These are phyloP conservation scores for Campaea margaritaria DNA, from an alignment of 2,888 invertebrate genomes.

Conservation along the genomic window DNA sequence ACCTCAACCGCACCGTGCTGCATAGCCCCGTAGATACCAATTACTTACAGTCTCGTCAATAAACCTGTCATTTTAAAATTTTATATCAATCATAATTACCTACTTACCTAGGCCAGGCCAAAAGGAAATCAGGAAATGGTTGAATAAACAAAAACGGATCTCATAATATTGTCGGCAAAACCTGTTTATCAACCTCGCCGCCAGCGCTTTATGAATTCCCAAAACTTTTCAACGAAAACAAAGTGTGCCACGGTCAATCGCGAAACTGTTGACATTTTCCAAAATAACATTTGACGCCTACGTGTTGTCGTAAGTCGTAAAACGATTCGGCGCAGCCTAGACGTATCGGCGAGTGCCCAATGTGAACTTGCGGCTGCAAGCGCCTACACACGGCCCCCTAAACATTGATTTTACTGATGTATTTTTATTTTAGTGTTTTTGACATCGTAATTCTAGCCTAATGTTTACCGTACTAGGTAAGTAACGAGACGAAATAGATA, in stretches of 20 bases:
- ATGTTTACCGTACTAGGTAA: no score
- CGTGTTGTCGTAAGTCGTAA: slow-evolving; percentile 13
- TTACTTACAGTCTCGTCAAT: no score
- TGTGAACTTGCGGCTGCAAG: neutral
- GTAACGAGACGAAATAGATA: no score
- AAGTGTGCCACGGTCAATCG: slow-evolving; percentile 52
- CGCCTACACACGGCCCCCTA: no score
- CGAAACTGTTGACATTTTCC: slow-evolving; percentile 46
- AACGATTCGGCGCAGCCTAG: neutral
- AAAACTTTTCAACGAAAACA: slow-evolving; percentile 24
- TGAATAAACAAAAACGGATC: slow-evolving; percentile 7
- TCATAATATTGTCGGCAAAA: neutral
- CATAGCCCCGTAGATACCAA: no score
- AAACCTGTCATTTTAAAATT: no score
- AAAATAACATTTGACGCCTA: slow-evolving; percentile 36
- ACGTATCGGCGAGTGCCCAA: neutral
- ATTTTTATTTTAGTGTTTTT: no score
- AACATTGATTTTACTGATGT: no score
- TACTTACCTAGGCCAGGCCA: no score
- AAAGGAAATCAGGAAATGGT: slow-evolving; percentile 7
- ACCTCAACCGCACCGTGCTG: no score
- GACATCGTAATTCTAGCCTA: no score
- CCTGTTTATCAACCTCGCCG: slow-evolving; percentile 22
- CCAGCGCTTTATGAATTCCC: slow-evolving; percentile 12
- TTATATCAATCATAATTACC: no score